These are phyloP conservation scores for Cotesia congregata DNA, from an alignment of 2,888 invertebrate genomes.

Conservation along the genomic window DNA sequence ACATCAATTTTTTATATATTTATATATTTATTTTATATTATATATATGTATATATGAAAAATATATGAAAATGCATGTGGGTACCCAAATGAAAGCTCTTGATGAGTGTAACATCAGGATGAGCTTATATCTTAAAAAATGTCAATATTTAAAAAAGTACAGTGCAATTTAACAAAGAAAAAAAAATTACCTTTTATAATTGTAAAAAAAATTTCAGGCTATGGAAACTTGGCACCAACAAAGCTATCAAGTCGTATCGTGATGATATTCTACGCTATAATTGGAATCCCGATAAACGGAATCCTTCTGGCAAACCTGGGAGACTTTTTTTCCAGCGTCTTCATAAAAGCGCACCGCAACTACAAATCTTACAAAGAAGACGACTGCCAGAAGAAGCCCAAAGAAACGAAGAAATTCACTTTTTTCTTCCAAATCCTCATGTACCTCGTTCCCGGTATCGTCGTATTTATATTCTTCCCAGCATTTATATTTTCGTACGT, in stretches of 20 bases:
- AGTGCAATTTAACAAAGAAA: too few relatives aligned
- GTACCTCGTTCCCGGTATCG: constrained; percentile 90
- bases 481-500: constrained; percentile 87
- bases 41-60: too few relatives aligned
- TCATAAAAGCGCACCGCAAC: constrained; percentile 83
- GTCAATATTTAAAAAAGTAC: too few relatives aligned
- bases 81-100: too few relatives aligned
- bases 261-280: constrained; percentile 89
- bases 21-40: too few relatives aligned
- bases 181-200: neutral
- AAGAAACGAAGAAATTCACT: constrained; percentile 75
- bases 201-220: constrained; percentile 74
- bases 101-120: too few relatives aligned
- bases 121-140: too few relatives aligned
- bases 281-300: constrained; percentile 90
- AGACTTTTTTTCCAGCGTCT: constrained; percentile 82
- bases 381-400: constrained; percentile 57
- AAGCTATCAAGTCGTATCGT: constrained; percentile 84
- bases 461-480: constrained; percentile 89
- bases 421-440: constrained; percentile 84
- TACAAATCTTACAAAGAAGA: constrained; percentile 80
- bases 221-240: constrained; percentile 90
- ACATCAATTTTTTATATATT: too few relatives aligned
- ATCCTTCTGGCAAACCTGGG: constrained; percentile 77
- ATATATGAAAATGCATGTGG: too few relatives aligned